Evolutionary conservation across 2,113 vertebrate genomes (phyloP), one percentile per base, ranked within the genome.

Genomic region (Rhinolophus ferrumequinum): DNA sequence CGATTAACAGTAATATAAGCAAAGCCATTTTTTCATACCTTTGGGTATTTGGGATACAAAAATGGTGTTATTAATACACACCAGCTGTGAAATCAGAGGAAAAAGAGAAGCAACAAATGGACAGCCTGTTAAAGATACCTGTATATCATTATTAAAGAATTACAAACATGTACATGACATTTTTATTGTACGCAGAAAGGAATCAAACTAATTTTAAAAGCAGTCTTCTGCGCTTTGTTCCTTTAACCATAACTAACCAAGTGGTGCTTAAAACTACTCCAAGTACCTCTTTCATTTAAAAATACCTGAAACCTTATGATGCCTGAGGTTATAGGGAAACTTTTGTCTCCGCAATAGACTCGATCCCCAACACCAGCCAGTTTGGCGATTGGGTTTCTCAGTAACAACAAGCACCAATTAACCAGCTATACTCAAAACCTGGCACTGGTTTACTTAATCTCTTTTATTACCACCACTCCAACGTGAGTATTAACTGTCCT

Each of bases 151-250:
- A 54, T 18, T 54, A 54, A 81, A 50, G 44, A 92, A 54, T 54
- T 69, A 92, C 1, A 38, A 91, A 80, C 35, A 47, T 6, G 7
- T 69, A 4, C 16, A 8, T 22, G 56, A n/a, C 30, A 64, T 62
- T 73, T 41, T 83, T 56, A 86, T 5, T 82, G 2, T 64, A 92
- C 70, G 33, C 10, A 66, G n/a, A 91, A 90, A 4, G 81, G 9
- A 26, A 95, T 41, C 67, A 72, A 62, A 72, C 52, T 54, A 73
- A 96, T 64, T 88, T 94, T 70, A 84, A 58, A 97, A 91, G 30
- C 21, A 82, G 24, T 9, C 84, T 75, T 70, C 38, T 70, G 18
- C 0, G 8, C 33, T 70, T 89, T 92, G 44, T 70, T 88, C 9
- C 50, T 89, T 81, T 72, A 70, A 95, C 54, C 50, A 18, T 19